phyloP scores from a whole-genome alignment of 2,113 vertebrate species.

The Xiphophorus hellerii region DNA sequence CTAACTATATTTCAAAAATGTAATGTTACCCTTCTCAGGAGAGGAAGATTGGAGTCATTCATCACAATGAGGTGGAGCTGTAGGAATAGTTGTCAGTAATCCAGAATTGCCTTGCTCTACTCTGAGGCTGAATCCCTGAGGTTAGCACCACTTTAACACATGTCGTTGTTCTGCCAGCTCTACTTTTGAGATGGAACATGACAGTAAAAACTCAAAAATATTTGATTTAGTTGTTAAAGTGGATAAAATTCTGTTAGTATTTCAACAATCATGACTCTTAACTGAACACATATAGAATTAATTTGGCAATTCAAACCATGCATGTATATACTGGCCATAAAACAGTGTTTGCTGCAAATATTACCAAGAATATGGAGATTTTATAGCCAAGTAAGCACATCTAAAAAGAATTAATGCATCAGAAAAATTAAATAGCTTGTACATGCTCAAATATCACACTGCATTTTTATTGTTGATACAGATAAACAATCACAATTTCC shows the following conservation, averaged over 20 bases:
- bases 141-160: slow-evolving; percentile 46
- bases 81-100: slow-evolving; percentile 59
- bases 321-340: background rate
- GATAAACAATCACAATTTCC: slow-evolving; percentile 28
- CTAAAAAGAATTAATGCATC: slow-evolving; percentile 19
- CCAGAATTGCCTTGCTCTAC: slow-evolving; percentile 45
- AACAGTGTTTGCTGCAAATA: background rate
- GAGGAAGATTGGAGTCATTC: slow-evolving; percentile 59
- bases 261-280: slow-evolving; percentile 4
- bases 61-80: slow-evolving; percentile 47
- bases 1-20: slow-evolving; percentile 43
- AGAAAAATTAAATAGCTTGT: slow-evolving; percentile 8
- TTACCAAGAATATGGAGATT: slow-evolving; percentile 7
- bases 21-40: slow-evolving; percentile 29
- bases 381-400: slow-evolving; percentile 31
- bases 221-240: background rate
- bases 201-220: background rate
- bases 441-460: slow-evolving; percentile 13
- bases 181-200: background rate
- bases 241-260: background rate
- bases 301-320: background rate
- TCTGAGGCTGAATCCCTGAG: slow-evolving; percentile 45
- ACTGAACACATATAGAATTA: background rate
- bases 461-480: slow-evolving; percentile 27
- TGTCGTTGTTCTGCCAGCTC: slow-evolving; percentile 37